A percentile compares a stretch with the other conserved stretches of the same genome.
phyloP scores from a whole-genome alignment of 1,140 invertebrate species.

The Palaemon carinicauda region DNA sequence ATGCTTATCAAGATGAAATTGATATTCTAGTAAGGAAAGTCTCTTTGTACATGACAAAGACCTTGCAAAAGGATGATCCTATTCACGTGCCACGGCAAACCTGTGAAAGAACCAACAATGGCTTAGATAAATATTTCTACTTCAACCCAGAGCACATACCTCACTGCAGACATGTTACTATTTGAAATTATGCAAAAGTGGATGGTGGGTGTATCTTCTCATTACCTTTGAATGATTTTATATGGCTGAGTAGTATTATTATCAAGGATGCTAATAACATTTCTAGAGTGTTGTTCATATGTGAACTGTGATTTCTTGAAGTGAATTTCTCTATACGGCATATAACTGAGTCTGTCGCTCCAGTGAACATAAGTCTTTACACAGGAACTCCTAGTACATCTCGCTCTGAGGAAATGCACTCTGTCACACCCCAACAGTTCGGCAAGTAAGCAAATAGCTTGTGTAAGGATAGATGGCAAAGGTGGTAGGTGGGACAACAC shows the following conservation, averaged over 20 bases:
- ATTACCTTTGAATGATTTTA: not conserved
- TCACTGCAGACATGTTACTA: constrained; percentile 24
- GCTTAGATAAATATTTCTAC: constrained; percentile 51
- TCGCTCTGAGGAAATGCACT: no score
- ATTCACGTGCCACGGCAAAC: constrained; percentile 41
- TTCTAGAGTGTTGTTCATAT: no score
- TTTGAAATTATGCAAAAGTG: not conserved
- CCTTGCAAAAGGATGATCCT: constrained; percentile 50
- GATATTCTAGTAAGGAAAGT: constrained; percentile 75
- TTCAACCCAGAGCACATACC: constrained; percentile 44
- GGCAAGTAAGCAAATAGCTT: no score
- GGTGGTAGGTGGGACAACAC: no score
- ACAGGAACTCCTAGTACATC: no score
- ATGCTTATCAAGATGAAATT: constrained; percentile 73
- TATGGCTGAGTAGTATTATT: not conserved
- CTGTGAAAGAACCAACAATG: constrained; percentile 55
- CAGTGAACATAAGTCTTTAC: no score
- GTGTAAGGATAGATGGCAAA: no score
- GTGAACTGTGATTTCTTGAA: no score
- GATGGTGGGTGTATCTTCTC: not conserved
- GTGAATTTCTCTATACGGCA: no score
- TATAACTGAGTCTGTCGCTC: no score
- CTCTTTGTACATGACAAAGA: constrained; percentile 54
- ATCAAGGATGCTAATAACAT: no score
- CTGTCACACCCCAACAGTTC: no score